Percentiles rank a stretch among this genome's conserved stretches.
phyloP scores from a whole-genome alignment of 2,113 vertebrate species.

The Tor tambroides region DNA sequence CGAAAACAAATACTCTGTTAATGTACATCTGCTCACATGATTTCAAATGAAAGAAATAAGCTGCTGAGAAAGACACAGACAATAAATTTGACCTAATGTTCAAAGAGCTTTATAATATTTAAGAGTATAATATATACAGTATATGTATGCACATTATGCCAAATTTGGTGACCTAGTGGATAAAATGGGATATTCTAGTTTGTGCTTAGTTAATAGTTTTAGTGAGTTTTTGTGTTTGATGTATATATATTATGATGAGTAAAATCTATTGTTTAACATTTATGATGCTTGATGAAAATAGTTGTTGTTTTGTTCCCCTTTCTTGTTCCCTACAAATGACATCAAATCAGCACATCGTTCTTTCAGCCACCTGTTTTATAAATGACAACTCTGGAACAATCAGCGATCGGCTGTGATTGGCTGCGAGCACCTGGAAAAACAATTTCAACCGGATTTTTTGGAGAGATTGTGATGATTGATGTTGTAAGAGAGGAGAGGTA shows the following conservation, averaged over 20 bases:
- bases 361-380: conserved; percentile 38
- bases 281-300: background rate
- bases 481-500: conserved; percentile 41
- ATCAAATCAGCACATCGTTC: conserved; percentile 36
- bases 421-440: conserved; percentile 48
- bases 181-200: too few species aligned
- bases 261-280: background rate
- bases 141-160: too few species aligned
- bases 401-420: conserved; percentile 60
- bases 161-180: too few species aligned
- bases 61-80: too few species aligned
- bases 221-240: background rate
- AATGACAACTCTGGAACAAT: conserved; percentile 39
- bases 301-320: background rate
- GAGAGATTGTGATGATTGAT: conserved; percentile 71
- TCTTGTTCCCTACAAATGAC: conserved; percentile 23
- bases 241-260: background rate
- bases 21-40: too few species aligned
- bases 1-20: too few species aligned
- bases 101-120: too few species aligned
- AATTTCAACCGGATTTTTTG: conserved; percentile 61
- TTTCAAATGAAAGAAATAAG: too few species aligned
- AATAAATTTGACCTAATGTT: too few species aligned
- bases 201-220: too few species aligned
- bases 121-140: too few species aligned